Evolutionary conservation across 1,140 invertebrate species (phyloP).

Genomic region (Pseudomyrmex sp.): DNA sequence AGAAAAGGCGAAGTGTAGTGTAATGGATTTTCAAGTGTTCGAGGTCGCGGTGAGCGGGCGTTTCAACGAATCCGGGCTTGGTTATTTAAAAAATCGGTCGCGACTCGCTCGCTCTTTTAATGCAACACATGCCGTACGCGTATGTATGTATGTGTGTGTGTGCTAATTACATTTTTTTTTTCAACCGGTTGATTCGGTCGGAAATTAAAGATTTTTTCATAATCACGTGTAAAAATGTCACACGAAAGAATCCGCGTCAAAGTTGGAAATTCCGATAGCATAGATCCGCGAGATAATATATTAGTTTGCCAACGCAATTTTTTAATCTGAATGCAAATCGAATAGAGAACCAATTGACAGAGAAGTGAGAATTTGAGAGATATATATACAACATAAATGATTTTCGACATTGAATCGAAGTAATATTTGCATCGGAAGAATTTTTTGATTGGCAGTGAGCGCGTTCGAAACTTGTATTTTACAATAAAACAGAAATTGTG

Average conservation of each 20-base stretch:
- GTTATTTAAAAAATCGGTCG: slow-evolving; percentile 23
- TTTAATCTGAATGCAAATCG: slow-evolving; percentile 51
- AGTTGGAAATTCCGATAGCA: neutral
- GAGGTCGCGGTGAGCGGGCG: slow-evolving; percentile 52
- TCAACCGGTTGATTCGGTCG: slow-evolving; percentile 15
- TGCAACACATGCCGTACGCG: too few species aligned
- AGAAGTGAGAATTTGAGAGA: neutral
- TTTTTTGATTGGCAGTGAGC: neutral
- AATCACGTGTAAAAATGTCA: slow-evolving; percentile 39
- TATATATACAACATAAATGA: neutral
- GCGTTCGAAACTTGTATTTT: neutral
- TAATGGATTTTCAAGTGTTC: slow-evolving; percentile 57
- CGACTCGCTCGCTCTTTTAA: neutral
- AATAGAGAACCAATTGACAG: slow-evolving; percentile 32
- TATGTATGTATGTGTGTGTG: neutral
- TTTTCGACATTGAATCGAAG: slow-evolving; percentile 35
- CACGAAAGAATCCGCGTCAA: slow-evolving; percentile 7
- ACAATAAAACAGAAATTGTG: slow-evolving; percentile 7
- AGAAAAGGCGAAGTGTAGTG: slow-evolving; percentile 46
- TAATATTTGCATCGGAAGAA: neutral
- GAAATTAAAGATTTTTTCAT: neutral
- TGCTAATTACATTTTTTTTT: slow-evolving; percentile 28
- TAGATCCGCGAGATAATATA: neutral
- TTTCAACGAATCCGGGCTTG: neutral
- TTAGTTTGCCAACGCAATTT: slow-evolving; percentile 27